These are phyloP conservation scores for Temnothorax rugatulus DNA, from an alignment of 2,888 invertebrate species.

Conservation along the genomic window DNA sequence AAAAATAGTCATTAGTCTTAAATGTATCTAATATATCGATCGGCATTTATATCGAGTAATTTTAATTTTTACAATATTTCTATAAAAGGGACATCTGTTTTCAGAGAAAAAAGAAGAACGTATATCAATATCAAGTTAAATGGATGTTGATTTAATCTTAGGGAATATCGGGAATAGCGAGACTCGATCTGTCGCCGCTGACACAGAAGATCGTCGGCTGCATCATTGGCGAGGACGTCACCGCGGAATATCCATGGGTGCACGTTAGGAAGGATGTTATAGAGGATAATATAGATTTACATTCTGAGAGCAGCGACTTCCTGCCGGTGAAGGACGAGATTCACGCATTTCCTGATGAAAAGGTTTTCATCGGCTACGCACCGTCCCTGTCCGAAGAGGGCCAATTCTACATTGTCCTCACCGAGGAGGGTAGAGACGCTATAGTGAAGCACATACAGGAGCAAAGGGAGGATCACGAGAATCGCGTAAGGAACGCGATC, in stretches of 20 bases:
- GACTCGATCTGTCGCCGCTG: slow-evolving; percentile 87
- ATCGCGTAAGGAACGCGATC: slow-evolving; percentile 87
- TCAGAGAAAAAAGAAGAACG: background rate
- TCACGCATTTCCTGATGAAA: slow-evolving; percentile 80
- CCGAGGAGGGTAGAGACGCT: slow-evolving; percentile 87
- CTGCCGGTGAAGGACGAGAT: slow-evolving; percentile 85
- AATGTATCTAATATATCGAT: background rate
- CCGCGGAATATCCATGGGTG: slow-evolving; percentile 92
- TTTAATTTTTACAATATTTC: background rate
- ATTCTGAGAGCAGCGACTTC: slow-evolving; percentile 87
- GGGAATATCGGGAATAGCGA: slow-evolving; percentile 87
- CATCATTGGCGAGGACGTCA: slow-evolving; percentile 90
- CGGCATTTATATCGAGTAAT: background rate
- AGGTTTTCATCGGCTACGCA: slow-evolving; percentile 90
- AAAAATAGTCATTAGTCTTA: background rate
- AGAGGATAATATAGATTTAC: slow-evolving; percentile 88
- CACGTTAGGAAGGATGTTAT: slow-evolving; percentile 89
- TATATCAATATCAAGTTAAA: background rate
- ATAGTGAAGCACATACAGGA: slow-evolving; percentile 84
- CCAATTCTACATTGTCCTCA: slow-evolving; percentile 91
- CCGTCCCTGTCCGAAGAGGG: slow-evolving; percentile 89
- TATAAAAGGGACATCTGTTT: background rate
- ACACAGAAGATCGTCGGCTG: slow-evolving; percentile 89
- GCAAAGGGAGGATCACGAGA: slow-evolving; percentile 77
- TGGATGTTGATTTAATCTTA: slow-evolving; percentile 37